Percentiles rank a stretch among this genome's conserved stretches.
These are phyloP conservation scores for Pterophyllum scalare DNA, from an alignment of 2,113 vertebrate species.

Conservation along the genomic window DNA sequence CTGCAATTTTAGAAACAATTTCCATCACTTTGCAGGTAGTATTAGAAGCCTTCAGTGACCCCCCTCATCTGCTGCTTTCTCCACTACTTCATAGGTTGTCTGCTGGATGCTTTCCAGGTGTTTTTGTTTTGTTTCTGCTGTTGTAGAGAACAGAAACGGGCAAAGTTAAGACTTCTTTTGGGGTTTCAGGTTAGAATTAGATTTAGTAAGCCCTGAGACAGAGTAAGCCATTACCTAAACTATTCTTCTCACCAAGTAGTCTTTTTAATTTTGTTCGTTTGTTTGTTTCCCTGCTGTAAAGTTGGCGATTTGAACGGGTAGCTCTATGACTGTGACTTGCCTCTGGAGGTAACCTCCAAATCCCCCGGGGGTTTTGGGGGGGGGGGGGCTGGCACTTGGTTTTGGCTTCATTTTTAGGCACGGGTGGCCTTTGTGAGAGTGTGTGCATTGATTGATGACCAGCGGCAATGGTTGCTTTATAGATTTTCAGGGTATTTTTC, in stretches of 20 bases:
- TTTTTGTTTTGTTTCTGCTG: neutral
- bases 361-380: too few relatives aligned
- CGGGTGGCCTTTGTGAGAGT: neutral
- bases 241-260: too few relatives aligned
- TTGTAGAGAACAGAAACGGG: neutral
- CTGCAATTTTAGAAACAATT: neutral
- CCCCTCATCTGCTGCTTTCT: neutral
- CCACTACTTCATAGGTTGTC: neutral
- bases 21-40: conserved; percentile 3
- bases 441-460: conserved; percentile 31
- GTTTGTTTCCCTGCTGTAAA: neutral
- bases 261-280: accelerated
- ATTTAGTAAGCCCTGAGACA: too few relatives aligned
- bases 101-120: neutral
- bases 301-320: neutral
- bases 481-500: conserved; percentile 31
- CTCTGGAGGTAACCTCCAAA: neutral
- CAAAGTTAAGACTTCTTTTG: too few relatives aligned
- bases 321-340: accelerated
- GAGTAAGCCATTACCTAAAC: too few relatives aligned
- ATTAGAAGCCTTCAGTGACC: neutral
- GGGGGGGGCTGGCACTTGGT: neutral
- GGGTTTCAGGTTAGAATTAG: too few relatives aligned
- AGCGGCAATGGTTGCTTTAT: conserved; percentile 21
- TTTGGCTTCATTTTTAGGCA: neutral